Percentiles rank a stretch among this genome's conserved stretches.
Conservation (phyloP, 2,797 vertebrate species). For the Sternarchorhynchus goeldii region DNA sequence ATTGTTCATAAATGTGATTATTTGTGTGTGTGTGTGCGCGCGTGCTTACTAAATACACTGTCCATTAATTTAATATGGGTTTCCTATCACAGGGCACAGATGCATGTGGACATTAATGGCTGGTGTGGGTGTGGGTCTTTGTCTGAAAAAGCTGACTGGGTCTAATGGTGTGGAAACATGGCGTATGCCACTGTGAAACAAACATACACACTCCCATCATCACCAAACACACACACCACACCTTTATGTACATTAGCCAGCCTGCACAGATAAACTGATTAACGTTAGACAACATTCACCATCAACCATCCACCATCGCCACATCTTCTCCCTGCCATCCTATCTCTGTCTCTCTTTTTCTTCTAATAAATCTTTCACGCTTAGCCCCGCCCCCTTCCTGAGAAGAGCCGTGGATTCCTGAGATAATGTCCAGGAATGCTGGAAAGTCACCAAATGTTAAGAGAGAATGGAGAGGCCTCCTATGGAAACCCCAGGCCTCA, state of each 20-base stretch:
- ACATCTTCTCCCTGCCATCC: conserved; percentile 52
- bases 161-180: conserved; percentile 95
- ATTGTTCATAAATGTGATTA: conserved; percentile 9
- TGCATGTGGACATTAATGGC: conserved; percentile 97
- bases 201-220: conserved; percentile 55
- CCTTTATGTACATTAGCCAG: conserved; percentile 82
- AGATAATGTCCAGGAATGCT: conserved; percentile 66
- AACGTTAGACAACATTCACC: conserved; percentile 70
- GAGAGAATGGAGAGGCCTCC: conserved; percentile 51
- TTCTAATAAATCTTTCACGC: conserved; percentile 18
- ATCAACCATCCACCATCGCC: conserved; percentile 17
- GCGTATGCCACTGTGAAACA: conserved; percentile 86
- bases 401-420: conserved; percentile 65
- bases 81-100: conserved; percentile 98
- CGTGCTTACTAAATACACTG: conserved; percentile 43
- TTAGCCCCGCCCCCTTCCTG: conserved; percentile 50
- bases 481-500: conserved; percentile 32
- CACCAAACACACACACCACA: conserved; percentile 79
- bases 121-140: conserved; percentile 82
- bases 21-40: conserved; percentile 19
- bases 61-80: conserved; percentile 96
- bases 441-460: conserved; percentile 52
- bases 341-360: conserved; percentile 54
- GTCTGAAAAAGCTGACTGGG: conserved; percentile 78
- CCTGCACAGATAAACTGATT: conserved; percentile 79